Evolutionary conservation across 1,140 invertebrate genomes (phyloP).

Genomic region (Plodia interpunctella): DNA sequence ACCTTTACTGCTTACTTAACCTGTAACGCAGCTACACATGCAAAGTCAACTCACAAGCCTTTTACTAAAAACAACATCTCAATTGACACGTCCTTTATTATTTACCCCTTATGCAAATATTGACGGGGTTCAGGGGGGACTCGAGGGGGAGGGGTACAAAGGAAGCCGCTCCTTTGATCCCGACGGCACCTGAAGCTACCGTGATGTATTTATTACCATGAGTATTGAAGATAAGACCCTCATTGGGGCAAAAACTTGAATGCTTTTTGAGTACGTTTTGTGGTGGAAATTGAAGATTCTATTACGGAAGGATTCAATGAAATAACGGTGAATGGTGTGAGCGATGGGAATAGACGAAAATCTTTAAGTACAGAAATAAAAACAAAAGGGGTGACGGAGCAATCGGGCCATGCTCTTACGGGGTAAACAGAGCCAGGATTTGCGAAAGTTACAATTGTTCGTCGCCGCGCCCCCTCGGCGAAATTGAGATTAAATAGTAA

Average conservation of each 20-base stretch:
- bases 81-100: constrained; percentile 28
- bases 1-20: too few relatives aligned
- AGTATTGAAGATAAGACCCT: constrained; percentile 1
- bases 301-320: not conserved
- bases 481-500: too few relatives aligned
- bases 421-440: too few relatives aligned
- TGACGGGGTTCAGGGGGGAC: constrained; percentile 14
- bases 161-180: constrained; percentile 29
- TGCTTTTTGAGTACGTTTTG: not conserved
- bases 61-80: constrained; percentile 18
- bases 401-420: too few relatives aligned
- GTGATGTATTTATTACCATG: constrained; percentile 10
- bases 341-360: too few relatives aligned
- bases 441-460: too few relatives aligned
- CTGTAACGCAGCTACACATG: not conserved
- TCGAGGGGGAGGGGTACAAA: constrained; percentile 20
- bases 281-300: not conserved
- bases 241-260: constrained; percentile 10
- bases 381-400: too few relatives aligned
- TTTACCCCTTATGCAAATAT: constrained; percentile 37
- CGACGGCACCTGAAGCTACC: constrained; percentile 11
- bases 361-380: too few relatives aligned
- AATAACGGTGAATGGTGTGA: not conserved
- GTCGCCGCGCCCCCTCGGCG: too few relatives aligned
- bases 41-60: constrained; percentile 2